phyloP scores from a whole-genome alignment of 2,113 vertebrate genomes.

The Cochlearius cochlearius region DNA sequence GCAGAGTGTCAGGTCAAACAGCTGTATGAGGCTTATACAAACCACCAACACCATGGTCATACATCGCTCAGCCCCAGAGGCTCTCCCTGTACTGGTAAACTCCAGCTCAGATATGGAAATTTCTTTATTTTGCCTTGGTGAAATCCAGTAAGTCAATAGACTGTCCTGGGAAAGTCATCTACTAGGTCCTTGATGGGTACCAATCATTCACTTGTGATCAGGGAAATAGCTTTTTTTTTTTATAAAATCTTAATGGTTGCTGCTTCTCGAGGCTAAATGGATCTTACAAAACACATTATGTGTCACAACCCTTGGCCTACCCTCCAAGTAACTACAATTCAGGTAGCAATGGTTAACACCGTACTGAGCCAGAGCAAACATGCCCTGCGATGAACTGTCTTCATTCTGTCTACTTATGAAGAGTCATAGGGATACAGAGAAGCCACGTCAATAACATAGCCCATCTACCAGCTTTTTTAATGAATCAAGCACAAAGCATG shows the following conservation, averaged over 20 bases:
- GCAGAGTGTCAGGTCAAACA: conserved; percentile 16
- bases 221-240: not conserved
- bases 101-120: not conserved
- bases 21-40: not conserved
- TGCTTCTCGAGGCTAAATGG: not conserved
- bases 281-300: not conserved
- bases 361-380: not conserved
- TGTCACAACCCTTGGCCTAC: not conserved
- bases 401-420: not conserved
- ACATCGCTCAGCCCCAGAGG: not conserved
- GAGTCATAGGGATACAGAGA: not conserved
- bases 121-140: not conserved
- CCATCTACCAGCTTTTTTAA: not conserved
- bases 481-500: not conserved
- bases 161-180: not conserved
- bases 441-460: not conserved
- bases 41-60: not conserved
- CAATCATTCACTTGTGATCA: not conserved
- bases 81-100: not conserved
- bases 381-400: not conserved
- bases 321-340: not conserved
- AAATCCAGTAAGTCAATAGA: not conserved
- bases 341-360: not conserved
- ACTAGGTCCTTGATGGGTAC: not conserved
- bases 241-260: not conserved